Percentiles rank a stretch among this genome's conserved stretches.
These are phyloP conservation scores for Corticium candelabrum DNA, from an alignment of 37 sponge, comb jelly and placozoan genomes.

Conservation along the genomic window DNA sequence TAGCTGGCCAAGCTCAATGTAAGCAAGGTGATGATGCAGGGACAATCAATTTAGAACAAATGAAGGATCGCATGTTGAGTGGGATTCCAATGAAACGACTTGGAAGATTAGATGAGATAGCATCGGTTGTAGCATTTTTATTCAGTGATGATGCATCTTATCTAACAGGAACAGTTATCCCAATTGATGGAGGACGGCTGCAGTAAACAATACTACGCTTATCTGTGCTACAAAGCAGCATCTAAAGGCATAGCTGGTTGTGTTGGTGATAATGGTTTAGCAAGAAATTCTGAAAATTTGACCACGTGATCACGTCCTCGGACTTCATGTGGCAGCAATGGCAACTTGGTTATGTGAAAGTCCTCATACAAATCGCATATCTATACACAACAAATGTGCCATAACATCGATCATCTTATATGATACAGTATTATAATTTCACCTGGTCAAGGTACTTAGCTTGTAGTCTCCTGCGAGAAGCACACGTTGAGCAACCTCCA, in stretches of 20 bases:
- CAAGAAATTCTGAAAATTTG: conserved; percentile 27
- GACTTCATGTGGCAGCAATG: conserved; percentile 80
- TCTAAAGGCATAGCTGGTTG: too few species aligned
- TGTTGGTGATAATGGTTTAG: not conserved
- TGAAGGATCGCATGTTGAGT: not conserved
- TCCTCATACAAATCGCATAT: conserved; percentile 95
- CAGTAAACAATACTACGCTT: conserved; percentile 10
- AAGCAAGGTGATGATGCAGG: conserved; percentile 3
- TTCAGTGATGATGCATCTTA: conserved; percentile 67
- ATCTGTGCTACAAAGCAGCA: too few species aligned
- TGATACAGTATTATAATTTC: not conserved
- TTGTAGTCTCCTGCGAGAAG: conserved; percentile 71
- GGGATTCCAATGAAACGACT: conserved; percentile 56
- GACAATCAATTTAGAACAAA: not conserved
- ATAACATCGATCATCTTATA: not conserved
- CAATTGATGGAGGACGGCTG: conserved; percentile 66
- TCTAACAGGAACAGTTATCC: conserved; percentile 45
- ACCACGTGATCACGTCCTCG: conserved; percentile 64
- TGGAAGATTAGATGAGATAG: conserved; percentile 54
- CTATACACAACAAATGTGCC: conserved; percentile 10
- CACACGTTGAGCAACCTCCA: conserved; percentile 68
- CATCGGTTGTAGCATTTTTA: conserved; percentile 56
- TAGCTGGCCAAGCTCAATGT: conserved; percentile 46
- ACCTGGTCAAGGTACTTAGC: conserved; percentile 92
- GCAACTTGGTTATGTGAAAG: conserved; percentile 89